Evolutionary conservation across 2,888 invertebrate genomes (phyloP).

Genomic region (Thymelicus sylvestris): DNA sequence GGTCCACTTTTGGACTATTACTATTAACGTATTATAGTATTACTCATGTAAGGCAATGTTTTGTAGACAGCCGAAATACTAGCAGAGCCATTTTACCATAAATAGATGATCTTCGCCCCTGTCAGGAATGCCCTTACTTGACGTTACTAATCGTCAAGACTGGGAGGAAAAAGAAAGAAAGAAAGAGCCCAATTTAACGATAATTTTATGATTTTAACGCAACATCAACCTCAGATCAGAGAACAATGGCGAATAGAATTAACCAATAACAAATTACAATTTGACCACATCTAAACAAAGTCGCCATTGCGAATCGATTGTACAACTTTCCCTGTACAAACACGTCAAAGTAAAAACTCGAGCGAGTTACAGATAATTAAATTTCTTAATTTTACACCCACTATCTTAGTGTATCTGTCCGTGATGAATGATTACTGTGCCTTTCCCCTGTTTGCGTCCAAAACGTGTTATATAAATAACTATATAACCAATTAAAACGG

Average conservation of each 20-base stretch:
- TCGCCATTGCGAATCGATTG: constrained; percentile 30
- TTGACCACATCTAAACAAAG: constrained; percentile 31
- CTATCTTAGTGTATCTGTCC: background rate
- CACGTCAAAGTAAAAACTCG: constrained; percentile 47
- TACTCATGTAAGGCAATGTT: too few relatives aligned
- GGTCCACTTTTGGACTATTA: too few relatives aligned
- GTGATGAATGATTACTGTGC: background rate
- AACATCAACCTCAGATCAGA: constrained; percentile 12
- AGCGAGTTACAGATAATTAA: constrained; percentile 45
- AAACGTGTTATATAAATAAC: background rate
- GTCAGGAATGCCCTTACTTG: too few relatives aligned
- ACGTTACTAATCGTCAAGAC: too few relatives aligned
- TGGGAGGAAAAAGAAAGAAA: too few relatives aligned
- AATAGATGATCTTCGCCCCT: too few relatives aligned
- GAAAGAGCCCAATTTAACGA: too few relatives aligned
- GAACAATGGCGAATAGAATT: background rate
- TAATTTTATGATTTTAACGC: too few relatives aligned
- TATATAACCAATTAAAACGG: background rate
- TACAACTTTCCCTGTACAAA: constrained; percentile 45
- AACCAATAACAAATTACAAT: constrained; percentile 22
- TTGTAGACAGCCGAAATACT: too few relatives aligned
- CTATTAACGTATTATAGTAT: too few relatives aligned
- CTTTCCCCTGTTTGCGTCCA: constrained; percentile 6
- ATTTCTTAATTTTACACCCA: constrained; percentile 31
- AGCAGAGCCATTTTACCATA: too few relatives aligned